Evolutionary conservation across 1,140 invertebrate genomes (phyloP).

Genomic region (Leptopilina boulardi): DNA sequence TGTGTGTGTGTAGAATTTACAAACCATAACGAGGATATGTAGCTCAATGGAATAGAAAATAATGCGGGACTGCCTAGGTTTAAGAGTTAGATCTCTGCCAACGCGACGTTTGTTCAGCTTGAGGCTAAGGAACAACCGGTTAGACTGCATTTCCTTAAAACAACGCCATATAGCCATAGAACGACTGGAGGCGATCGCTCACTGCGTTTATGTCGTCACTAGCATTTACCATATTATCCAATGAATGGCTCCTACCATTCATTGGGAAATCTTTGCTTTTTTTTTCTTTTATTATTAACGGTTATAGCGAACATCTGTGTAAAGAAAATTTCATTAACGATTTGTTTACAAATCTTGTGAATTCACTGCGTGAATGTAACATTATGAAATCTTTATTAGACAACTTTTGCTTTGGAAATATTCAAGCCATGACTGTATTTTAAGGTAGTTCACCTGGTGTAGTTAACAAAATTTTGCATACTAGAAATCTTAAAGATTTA

Average conservation of each 20-base stretch:
- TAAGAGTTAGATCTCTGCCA: conserved; percentile 50
- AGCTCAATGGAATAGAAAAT: conserved; percentile 47
- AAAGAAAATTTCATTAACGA: neutral
- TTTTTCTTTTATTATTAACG: neutral
- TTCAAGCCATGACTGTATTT: too few relatives aligned
- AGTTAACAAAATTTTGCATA: too few relatives aligned
- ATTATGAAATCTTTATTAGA: too few relatives aligned
- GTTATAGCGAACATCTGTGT: neutral
- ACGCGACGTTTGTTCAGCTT: conserved; percentile 47
- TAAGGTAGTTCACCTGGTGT: too few relatives aligned
- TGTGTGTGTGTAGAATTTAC: neutral
- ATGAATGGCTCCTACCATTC: conserved; percentile 2
- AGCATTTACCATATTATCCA: conserved; percentile 26
- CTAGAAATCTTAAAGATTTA: too few relatives aligned
- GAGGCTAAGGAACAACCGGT: conserved; percentile 63
- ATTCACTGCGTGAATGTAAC: neutral
- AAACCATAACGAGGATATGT: conserved; percentile 6
- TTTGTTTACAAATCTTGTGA: neutral
- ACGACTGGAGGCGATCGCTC: conserved; percentile 53
- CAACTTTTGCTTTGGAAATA: too few relatives aligned
- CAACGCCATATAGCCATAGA: conserved; percentile 52
- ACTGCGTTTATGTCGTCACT: conserved; percentile 42
- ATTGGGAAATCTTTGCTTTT: conserved; percentile 29
- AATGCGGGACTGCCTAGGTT: conserved; percentile 37
- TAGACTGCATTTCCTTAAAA: conserved; percentile 68